Evolutionary conservation across 2,113 vertebrate species (phyloP), one percentile per base, ranked within the genome.

Genomic region (Megaceryle torquata): DNA sequence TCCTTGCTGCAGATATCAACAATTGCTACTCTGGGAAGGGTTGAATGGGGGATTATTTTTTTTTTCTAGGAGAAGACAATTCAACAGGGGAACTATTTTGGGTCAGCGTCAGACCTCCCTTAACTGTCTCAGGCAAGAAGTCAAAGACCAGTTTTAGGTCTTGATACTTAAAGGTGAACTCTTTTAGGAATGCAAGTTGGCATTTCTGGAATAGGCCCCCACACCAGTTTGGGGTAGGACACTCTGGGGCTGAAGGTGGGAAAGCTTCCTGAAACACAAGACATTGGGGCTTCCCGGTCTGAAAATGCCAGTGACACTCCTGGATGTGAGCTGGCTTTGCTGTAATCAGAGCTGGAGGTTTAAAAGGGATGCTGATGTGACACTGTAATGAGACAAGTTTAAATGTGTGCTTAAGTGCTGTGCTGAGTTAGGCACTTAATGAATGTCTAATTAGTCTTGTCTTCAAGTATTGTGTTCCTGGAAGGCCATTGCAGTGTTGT

Each of bases 311-410:
- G 31, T 69, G 61, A 54, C 50, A 8, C n/a, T 86, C 44, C n/a
- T 28, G 50, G 39, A 56, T 19, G 25, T 41, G 48, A 94, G 31
- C 48, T 71, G 48, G 14, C 31, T 92, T 74, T 31, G 6, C 33
- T 64, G 86, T 37, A 92, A 83, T 46, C 3, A 2, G 53, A 93
- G 31, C 56, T 78, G 86, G 69, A 75, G 65, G 53, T 84, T 79
- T 84, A 51, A 84, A 48, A 86, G 60, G 9, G 68, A 56, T 1
- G 2, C 18, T 68, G 83, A 43, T n/a, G 65, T 90, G 95, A 88
- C 48, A 76, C 59, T 41, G 88, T 90, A 96, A 93, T 72, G 77
- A 89, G 86, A 95, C 82, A 92, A 93, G 88, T 92, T 94, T 97
- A 92, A 96, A 86, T 50, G 65, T 33, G 64, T 65, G 33, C 82